Conservation (phyloP, 2,113 vertebrate genomes). For the Pitta sordida region DNA sequence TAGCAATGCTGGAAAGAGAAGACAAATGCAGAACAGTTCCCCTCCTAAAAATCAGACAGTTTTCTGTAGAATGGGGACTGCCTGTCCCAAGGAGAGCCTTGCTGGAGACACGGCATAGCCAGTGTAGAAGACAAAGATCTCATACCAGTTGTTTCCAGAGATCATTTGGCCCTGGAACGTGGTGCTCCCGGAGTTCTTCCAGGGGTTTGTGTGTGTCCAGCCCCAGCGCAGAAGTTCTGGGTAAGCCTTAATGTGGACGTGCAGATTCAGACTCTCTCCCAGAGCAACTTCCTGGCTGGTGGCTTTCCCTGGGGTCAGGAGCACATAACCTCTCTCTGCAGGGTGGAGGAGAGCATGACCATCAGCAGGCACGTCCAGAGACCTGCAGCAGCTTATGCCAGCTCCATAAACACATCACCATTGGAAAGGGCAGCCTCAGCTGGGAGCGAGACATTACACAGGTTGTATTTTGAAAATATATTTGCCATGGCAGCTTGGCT, state of each 20-base stretch:
- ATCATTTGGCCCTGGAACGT: neutral
- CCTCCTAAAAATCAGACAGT: neutral
- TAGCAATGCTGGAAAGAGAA: neutral
- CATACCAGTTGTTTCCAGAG: constrained; percentile 39
- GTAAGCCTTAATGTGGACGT: constrained; percentile 83
- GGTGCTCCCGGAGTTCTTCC: neutral
- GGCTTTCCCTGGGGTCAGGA: constrained; percentile 72
- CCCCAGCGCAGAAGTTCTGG: constrained; percentile 71
- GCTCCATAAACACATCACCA: neutral
- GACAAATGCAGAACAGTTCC: neutral
- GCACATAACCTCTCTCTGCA: constrained; percentile 84
- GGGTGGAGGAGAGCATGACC: neutral
- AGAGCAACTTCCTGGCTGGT: constrained; percentile 72
- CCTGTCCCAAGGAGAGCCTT: neutral
- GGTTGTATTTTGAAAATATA: too few relatives aligned
- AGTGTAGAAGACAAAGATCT: neutral
- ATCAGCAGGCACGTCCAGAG: neutral
- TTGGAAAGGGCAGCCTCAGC: neutral
- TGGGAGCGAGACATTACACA: neutral
- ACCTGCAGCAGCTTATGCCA: neutral
- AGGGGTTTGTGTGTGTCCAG: constrained; percentile 73
- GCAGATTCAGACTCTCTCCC: constrained; percentile 78
- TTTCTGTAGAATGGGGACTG: neutral
- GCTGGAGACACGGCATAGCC: neutral
- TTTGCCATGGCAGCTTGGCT: neutral